phyloP scores from a whole-genome alignment of 2,113 vertebrate species.

The Chloroceryle aenea region DNA sequence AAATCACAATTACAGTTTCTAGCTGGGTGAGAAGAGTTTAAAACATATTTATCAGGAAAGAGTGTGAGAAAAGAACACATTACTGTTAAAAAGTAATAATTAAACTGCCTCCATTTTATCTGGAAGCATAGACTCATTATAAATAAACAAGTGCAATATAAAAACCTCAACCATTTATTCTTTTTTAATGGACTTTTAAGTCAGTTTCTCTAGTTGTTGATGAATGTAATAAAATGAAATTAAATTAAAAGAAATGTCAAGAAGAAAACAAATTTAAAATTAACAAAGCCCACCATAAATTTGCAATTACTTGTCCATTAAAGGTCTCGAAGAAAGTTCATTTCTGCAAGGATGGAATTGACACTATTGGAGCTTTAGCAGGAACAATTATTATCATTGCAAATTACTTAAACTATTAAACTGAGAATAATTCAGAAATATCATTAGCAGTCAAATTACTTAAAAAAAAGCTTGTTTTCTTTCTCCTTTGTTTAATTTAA shows the following conservation, averaged over 20 bases:
- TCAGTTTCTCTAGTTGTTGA: constrained; percentile 71
- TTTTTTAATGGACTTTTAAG: constrained; percentile 75
- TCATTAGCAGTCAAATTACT: constrained; percentile 83
- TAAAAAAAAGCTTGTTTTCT: constrained; percentile 77
- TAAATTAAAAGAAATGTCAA: constrained; percentile 78
- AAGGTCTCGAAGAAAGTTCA: constrained; percentile 73
- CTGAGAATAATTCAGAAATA: constrained; percentile 81
- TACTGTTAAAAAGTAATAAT: constrained; percentile 70
- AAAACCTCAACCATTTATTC: constrained; percentile 53
- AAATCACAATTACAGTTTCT: constrained; percentile 31
- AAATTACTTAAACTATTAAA: constrained; percentile 83
- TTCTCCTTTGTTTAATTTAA: constrained; percentile 84
- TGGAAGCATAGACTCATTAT: constrained; percentile 64
- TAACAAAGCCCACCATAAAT: constrained; percentile 74
- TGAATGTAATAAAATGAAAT: constrained; percentile 75
- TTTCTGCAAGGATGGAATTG: constrained; percentile 58
- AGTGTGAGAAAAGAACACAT: constrained; percentile 10
- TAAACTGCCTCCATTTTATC: constrained; percentile 49
- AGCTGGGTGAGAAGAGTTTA: constrained; percentile 40
- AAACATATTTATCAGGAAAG: constrained; percentile 58
- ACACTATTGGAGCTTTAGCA: constrained; percentile 51
- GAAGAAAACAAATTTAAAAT: constrained; percentile 76
- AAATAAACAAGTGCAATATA: constrained; percentile 75
- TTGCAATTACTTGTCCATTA: constrained; percentile 73
- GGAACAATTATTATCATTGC: constrained; percentile 77